Evolutionary conservation across 2,797 vertebrate genomes (phyloP), one percentile per base, ranked within the genome.

Genomic region (Bradypus variegatus): DNA sequence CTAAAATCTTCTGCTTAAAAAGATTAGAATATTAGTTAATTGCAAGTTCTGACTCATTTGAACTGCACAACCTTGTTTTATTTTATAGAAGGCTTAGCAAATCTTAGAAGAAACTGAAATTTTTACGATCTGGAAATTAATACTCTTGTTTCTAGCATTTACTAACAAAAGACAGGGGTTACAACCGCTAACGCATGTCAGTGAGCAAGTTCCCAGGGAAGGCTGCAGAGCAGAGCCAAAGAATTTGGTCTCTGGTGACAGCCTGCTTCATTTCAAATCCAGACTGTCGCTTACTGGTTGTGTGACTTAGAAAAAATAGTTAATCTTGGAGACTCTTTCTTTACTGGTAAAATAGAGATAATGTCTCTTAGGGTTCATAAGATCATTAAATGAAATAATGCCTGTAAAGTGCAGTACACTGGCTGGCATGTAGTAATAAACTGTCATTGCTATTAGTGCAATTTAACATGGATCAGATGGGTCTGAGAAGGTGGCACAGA

Each of bases 101-200:
- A 31, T 31, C 76, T 92, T 83, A 86, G 60, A 88, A 76, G 64
- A 90, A 92, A 60, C 70, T 58, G 79, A 72, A 93, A 86, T 36
- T 69, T 89, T 94, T 67, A 78, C 45, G 67, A 92, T 81, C 78
- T 93, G 36, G 93, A 93, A 94, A 95, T 94, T 70, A 90, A 90
- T 83, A 77, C 76, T 33, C 48, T 72, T 95, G 65, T 94, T 72
- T 79, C 76, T 91, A 73, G 73, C 80, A 65, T 75, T 90, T 87
- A 45, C 79, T 92, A 73, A 89, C 83, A 91, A 88, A 94, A 80
- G 88, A 53, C 73, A 73, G 64, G 50, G 72, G 27, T 67, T 78
- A 89, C 76, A 58, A 91, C 94, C 89, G 91, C 94, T 93, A 95
- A 25, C 91, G 89, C 60, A 45, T 77, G 82, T 88, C 89, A 67